A percentile compares a stretch with the other conserved stretches of the same genome.
These are phyloP conservation scores for Bradypus variegatus DNA, from an alignment of 2,797 vertebrate genomes.

Conservation along the genomic window DNA sequence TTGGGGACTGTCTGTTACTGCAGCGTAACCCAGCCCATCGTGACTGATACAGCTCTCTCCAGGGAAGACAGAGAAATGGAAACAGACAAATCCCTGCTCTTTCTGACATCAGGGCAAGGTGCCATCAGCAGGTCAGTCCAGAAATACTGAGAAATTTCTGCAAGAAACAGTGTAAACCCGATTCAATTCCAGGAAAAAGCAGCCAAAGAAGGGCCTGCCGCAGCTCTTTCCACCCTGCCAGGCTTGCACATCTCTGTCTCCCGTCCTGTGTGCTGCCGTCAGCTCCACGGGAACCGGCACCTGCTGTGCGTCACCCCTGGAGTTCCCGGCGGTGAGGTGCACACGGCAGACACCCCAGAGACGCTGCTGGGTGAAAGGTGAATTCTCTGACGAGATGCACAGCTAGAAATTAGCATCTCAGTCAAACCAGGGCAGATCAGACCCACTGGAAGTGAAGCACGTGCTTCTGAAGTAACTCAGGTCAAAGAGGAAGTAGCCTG, in stretches of 20 bases:
- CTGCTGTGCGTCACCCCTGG: no score
- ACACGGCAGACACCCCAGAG: not conserved
- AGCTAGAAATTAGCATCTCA: no score
- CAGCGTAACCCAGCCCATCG: not conserved
- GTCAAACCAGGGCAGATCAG: not conserved
- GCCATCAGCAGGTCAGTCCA: not conserved
- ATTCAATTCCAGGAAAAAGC: not conserved
- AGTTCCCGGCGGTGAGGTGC: no score
- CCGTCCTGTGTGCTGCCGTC: not conserved
- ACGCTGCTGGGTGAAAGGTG: not conserved
- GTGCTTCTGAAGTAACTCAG: rapidly evolving
- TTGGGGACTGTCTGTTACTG: not conserved
- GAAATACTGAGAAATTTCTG: not conserved
- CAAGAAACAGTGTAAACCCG: not conserved
- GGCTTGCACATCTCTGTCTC: no score
- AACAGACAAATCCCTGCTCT: not conserved
- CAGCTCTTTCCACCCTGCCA: no score
- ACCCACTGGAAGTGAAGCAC: no score
- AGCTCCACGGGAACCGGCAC: not conserved
- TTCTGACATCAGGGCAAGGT: not conserved
- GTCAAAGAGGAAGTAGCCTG: not conserved
- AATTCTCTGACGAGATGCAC: rapidly evolving
- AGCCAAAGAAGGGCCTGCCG: no score
- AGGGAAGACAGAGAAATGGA: not conserved
- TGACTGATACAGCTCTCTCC: not conserved